Evolutionary conservation across 2,888 invertebrate species (phyloP).

Genomic region (Watsonalla cultraria): DNA sequence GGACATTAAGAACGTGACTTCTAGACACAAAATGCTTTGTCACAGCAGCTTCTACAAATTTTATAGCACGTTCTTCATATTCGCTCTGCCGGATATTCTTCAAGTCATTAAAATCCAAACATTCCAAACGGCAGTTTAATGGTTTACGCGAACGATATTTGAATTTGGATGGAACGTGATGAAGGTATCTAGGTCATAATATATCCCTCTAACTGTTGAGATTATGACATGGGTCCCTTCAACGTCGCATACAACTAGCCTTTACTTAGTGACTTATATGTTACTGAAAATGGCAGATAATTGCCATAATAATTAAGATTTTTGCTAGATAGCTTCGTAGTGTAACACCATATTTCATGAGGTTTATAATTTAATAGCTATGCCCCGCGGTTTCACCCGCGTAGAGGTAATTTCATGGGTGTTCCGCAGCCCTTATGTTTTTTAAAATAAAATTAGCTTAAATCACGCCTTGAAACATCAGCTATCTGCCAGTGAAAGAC

Average conservation of each 20-base stretch:
- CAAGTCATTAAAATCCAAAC: constrained; percentile 34
- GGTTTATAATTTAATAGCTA: too few relatives aligned
- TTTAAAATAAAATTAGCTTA: too few relatives aligned
- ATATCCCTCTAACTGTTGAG: constrained; percentile 11
- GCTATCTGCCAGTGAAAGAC: too few relatives aligned
- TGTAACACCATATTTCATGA: too few relatives aligned
- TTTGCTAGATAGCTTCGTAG: too few relatives aligned
- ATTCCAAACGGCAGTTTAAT: constrained; percentile 43
- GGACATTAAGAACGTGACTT: constrained; percentile 2
- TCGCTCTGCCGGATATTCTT: constrained; percentile 42
- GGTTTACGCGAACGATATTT: constrained; percentile 26
- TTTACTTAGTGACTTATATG: not conserved
- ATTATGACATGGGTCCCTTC: constrained; percentile 29
- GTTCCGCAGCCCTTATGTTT: too few relatives aligned
- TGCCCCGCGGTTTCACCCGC: too few relatives aligned
- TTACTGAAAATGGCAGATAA: too few relatives aligned
- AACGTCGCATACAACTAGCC: not conserved
- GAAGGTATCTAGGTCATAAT: constrained; percentile 14
- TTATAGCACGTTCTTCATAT: constrained; percentile 60
- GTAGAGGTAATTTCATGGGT: too few relatives aligned
- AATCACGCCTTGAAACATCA: too few relatives aligned
- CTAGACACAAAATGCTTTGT: constrained; percentile 47
- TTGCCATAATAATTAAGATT: too few relatives aligned
- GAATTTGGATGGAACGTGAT: constrained; percentile 16
- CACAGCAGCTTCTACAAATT: constrained; percentile 67